Evolutionary conservation across 2,888 invertebrate genomes (phyloP).

Genomic region (Lasioglossum oenotherae): DNA sequence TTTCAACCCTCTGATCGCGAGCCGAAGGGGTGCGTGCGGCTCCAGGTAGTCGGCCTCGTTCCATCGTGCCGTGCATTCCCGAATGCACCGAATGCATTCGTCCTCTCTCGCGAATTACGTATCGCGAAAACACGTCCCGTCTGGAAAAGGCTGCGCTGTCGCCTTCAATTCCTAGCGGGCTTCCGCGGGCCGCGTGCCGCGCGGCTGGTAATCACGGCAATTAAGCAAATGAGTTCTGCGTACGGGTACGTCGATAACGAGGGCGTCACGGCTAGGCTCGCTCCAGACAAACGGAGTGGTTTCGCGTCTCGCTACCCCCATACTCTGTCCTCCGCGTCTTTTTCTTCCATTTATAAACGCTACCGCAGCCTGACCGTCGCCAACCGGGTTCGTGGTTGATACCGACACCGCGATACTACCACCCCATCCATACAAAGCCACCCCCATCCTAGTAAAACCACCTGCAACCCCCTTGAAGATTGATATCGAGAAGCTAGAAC

Average conservation of each 20-base stretch:
- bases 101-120: slow-evolving; percentile 58
- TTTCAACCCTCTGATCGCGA: not conserved
- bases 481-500: not conserved
- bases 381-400: slow-evolving; percentile 15
- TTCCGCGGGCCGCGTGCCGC: slow-evolving; percentile 36
- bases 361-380: slow-evolving; percentile 26
- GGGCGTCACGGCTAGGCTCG: slow-evolving; percentile 55
- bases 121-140: slow-evolving; percentile 26
- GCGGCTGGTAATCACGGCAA: slow-evolving; percentile 71
- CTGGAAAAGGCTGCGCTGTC: slow-evolving; percentile 32
- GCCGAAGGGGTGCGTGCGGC: slow-evolving; percentile 69
- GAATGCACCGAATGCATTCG: slow-evolving; percentile 47
- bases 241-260: slow-evolving; percentile 70
- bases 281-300: slow-evolving; percentile 57
- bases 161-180: slow-evolving; percentile 28
- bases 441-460: not conserved
- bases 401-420: slow-evolving; percentile 29
- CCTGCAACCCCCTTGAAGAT: not conserved
- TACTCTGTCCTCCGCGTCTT: slow-evolving; percentile 5
- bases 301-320: slow-evolving; percentile 42
- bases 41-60: slow-evolving; percentile 70
- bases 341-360: slow-evolving; percentile 16
- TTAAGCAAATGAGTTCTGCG: slow-evolving; percentile 75
- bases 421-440: not conserved
- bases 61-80: slow-evolving; percentile 66